These are phyloP conservation scores for Pica pica DNA, from an alignment of 2,113 vertebrate genomes.

Conservation along the genomic window DNA sequence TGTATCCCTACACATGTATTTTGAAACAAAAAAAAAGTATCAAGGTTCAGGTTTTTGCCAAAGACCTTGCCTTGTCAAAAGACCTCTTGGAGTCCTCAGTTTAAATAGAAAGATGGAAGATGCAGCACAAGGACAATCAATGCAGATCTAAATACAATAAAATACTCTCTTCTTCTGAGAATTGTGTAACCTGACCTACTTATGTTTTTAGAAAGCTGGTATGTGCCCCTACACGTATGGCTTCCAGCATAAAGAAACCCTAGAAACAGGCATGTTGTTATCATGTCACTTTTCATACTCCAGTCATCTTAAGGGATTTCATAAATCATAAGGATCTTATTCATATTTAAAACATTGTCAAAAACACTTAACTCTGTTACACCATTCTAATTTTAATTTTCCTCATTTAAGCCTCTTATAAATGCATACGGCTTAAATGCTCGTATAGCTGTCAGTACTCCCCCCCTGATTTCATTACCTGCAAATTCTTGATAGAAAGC, in stretches of 20 bases:
- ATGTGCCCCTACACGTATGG: not conserved
- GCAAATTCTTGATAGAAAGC: not conserved
- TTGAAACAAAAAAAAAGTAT: not conserved
- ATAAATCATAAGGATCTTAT: not conserved
- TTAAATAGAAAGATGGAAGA: not conserved
- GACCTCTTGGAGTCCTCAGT: not conserved
- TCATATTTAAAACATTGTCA: not conserved
- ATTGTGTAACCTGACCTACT: not conserved
- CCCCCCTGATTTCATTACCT: not conserved
- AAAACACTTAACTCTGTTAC: not conserved
- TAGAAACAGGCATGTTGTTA: conserved; percentile 4
- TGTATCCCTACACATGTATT: not conserved
- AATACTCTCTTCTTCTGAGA: not conserved
- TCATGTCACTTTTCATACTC: conserved; percentile 1
- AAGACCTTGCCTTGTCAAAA: not conserved
- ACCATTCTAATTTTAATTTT: conserved; percentile 16
- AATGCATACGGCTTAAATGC: not conserved
- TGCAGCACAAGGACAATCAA: not conserved
- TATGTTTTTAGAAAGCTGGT: not conserved
- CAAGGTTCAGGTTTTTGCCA: not conserved
- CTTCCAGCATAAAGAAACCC: conserved; percentile 19
- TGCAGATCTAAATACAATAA: not conserved
- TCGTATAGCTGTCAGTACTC: conserved; percentile 30
- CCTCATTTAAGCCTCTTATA: not conserved
- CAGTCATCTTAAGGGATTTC: not conserved